Base-by-base conservation (phyloP, 2,113 vertebrate species). In the Podarcis cretensis region DNA sequence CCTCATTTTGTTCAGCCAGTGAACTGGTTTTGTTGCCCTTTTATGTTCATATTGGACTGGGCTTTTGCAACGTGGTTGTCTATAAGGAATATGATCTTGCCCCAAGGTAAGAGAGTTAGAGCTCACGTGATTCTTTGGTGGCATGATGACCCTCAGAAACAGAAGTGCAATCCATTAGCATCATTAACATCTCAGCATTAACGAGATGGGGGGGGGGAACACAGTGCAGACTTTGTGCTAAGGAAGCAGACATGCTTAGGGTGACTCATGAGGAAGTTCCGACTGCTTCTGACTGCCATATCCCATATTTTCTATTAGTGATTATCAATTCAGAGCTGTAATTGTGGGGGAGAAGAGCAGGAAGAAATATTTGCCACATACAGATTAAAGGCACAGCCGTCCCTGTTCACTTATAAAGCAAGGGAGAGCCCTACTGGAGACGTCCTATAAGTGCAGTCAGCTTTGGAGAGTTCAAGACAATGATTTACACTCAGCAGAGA, bases 351-450 rank as follows among this genome's bases (percentile, higher is more conserved):
- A 89, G 89, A 90, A 81, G 92, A 3, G 8, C 87, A 71, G 84
- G 10, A 87, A 43, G 68, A 35, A 27, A 27, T 1, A 74, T 25
- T 69, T 78, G 43, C 63, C 63, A 84, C n/a, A 83, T 8, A 12
- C 37, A 66, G 79, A 89, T 95, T 92, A 91, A 89, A 21, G 91
- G 91, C 90, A 82, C 83, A 4, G 54, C 27, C 32, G 65, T 66
- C 84, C 59, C 54, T 91, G 91, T 85, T 92, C 65, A 95, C 96
- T 96, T 81, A 92, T 92, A 96, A 96, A 93, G 81, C 94, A 94
- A 97, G 94, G 77, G 96, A 97, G 96, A 95, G 88, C 95, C 95
- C 96, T 97, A 82, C 95, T 97, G 96, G 96, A 30, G 83, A 90
- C 92, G 35, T 35, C 92, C 93, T 92, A 94, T 88, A 96, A 92